Base-by-base conservation (phyloP, 2,888 invertebrate species). In the Dichetophora obliterata region DNA sequence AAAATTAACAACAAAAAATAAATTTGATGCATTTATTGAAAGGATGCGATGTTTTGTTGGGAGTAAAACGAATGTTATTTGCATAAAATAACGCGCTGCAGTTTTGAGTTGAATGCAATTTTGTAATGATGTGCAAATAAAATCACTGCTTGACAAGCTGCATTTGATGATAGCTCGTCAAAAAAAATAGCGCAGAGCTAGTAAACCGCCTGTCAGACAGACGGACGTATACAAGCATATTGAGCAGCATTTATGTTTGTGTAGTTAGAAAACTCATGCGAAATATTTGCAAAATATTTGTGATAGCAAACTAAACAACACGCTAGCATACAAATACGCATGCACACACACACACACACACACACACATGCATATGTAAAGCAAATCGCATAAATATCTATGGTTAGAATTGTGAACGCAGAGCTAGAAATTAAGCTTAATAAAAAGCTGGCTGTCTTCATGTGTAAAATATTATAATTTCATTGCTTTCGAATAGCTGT, bases 101-200 rank as follows among this genome's bases (percentile, higher is more conserved):
- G 24, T 31, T 50, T 14, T 16, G 24, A 24, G 16, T 48, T 22
- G 24, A 68, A 68, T 57, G 57, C 57, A 37, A 19, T 37, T 57
- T 57, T 50, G 22, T 71, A 71, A 57, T 54, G 37, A 71, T 57
- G 71, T 71, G 71, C 43, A 71, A 71, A 71, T 71, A 57, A 57
- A 71, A 71, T 57, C 22, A 22, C 65, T 27, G 16, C 27, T 14
- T 19, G 50, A 69, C 34, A 63, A 37, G 22, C 24, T 27, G 16
- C 34, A 34, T 69, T 48, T 24, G 27, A 50, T 24, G 69, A 69
- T 31, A 52, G 9, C 66, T 37, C 52, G 34, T 16, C 52, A 54
- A 31, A 52, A 31, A 52, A 19, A 37, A 31, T 31, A 31, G 5
- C 31, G 22, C 50, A 43, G 14, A 34, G 43, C 22, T 72, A 24